Percentiles rank a stretch among this genome's conserved stretches.
phyloP scores from a whole-genome alignment of 2,797 vertebrate genomes.

The Lutjanus campechanus region DNA sequence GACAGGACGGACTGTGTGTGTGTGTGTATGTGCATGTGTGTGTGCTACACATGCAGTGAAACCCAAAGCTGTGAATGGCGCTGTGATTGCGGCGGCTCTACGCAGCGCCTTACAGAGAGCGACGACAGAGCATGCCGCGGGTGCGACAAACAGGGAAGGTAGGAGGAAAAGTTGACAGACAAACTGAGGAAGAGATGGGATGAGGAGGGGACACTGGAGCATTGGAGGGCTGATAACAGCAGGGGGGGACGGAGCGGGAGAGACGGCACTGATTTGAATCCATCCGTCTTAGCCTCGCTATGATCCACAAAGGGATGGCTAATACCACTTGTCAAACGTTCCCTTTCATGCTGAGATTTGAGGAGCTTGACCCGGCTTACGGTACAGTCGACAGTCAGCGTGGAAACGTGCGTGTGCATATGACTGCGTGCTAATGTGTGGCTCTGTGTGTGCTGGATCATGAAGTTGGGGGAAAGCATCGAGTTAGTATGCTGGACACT shows the following conservation, averaged over 20 bases:
- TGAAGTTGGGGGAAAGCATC: too few species aligned
- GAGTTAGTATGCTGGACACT: too few species aligned
- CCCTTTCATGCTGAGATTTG: conserved; percentile 50
- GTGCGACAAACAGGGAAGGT: conserved; percentile 13
- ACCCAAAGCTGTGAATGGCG: not conserved
- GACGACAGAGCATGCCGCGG: too few species aligned
- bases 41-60: conserved; percentile 17
- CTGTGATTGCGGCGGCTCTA: conserved; percentile 21
- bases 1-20: too few species aligned
- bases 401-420: too few species aligned
- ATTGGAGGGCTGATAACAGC: not conserved
- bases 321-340: conserved; percentile 50
- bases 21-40: too few species aligned
- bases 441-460: not conserved
- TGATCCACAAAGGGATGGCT: conserved; percentile 42
- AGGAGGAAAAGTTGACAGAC: conserved; percentile 23
- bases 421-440: conserved; percentile 1
- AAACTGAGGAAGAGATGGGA: not conserved
- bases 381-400: not conserved
- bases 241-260: not conserved
- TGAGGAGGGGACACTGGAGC: not conserved
- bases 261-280: conserved; percentile 28
- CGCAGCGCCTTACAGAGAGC: too few species aligned
- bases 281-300: conserved; percentile 40
- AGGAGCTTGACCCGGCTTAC: conserved; percentile 24